Evolutionary conservation across 1,140 invertebrate genomes (phyloP).

Genomic region (Atopsyche davidsoni): DNA sequence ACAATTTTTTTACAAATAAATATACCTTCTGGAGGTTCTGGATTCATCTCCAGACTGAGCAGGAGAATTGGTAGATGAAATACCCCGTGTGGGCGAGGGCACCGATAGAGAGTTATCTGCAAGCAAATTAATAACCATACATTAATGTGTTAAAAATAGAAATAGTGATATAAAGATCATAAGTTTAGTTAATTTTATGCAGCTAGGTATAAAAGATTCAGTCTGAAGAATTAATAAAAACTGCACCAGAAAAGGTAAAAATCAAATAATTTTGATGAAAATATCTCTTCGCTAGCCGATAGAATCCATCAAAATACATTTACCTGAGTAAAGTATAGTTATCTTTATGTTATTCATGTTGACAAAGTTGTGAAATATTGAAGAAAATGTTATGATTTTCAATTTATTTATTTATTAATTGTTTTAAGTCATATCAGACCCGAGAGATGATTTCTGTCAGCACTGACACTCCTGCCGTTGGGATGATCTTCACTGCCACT

Average conservation of each 20-base stretch:
- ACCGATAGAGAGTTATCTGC: conserved; percentile 43
- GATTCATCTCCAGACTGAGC: conserved; percentile 49
- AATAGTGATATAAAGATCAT: background rate
- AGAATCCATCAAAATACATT: no score
- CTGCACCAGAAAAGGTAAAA: no score
- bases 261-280: background rate
- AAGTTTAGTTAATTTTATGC: background rate
- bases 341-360: background rate
- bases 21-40: conserved; percentile 44
- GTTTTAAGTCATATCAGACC: no score
- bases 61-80: conserved; percentile 40
- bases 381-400: no score
- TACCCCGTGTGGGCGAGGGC: conserved; percentile 34
- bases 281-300: no score
- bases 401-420: no score
- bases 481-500: conserved; percentile 39
- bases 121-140: conserved; percentile 26
- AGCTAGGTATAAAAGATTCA: no score
- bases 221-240: no score
- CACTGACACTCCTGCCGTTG: conserved; percentile 41
- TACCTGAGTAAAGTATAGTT: background rate
- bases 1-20: conserved; percentile 4
- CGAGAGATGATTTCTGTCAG: conserved; percentile 39
- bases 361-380: no score
- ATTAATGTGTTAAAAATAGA: no score